Base-by-base conservation (phyloP, 2,888 invertebrate genomes). In the Drosophila nr. perissopoda region DNA sequence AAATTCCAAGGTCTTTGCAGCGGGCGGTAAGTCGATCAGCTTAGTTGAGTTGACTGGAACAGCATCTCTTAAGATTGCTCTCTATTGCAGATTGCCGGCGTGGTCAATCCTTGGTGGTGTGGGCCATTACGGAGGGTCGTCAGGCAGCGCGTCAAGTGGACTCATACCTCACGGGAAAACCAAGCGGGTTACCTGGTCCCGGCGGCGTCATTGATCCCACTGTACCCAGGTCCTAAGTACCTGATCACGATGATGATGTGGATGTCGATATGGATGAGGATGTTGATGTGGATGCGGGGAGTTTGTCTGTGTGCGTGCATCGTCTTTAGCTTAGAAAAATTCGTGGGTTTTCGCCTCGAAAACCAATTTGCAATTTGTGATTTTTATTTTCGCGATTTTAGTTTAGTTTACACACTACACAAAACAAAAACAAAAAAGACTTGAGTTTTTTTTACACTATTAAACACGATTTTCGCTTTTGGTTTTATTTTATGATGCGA, bases 71-170 rank as follows among this genome's bases (percentile, higher is more conserved):
- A 3, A 11, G 31, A 25, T 53, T 1, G 13, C 10, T 4, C 6
- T 53, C 0, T 13, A 10, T 58, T 73, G 8, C 92, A 98, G 99
- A 99, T 94, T 99, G 99, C 93, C 96, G 99, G 40, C 96, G 99
- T 84, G 99, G 99, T n/a, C 99, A 99, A 92, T 99, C 99, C 0
- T 94, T 99, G 67, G 99, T 99, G 6, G 99, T 99, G 11, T 99
- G 99, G 98, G 99, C 99, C 27, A 99, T 99, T 78, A 95, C 97
- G 0, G 99, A 99, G 93, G 99, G 99, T 2, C 95, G 99, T n/a
- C 99, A 98, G 93, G 99, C 99, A 11, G 99, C 99, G 18, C 94
- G 98, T 51, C 97, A 98, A 84, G 96, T 99, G 3, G 99, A 99
- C 93, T 94, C 96, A 62, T 96, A 95, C 93, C 95, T 99, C 21